These are phyloP conservation scores for Lagopus leucura DNA, from an alignment of 2,113 vertebrate species.

Conservation along the genomic window DNA sequence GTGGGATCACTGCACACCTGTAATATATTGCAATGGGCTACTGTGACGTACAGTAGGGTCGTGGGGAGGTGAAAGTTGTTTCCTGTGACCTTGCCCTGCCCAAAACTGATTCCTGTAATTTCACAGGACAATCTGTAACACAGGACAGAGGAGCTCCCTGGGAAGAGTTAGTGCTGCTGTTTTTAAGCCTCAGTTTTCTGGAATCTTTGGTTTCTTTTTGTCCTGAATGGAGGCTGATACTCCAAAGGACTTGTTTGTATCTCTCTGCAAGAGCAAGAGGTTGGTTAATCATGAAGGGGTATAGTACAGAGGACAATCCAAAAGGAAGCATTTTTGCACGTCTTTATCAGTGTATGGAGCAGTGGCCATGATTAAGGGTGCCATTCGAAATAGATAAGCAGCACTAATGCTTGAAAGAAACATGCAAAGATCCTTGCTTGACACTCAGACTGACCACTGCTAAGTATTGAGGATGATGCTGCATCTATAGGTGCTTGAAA, in stretches of 20 bases:
- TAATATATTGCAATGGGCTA: constrained; percentile 33
- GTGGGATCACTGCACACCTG: background rate
- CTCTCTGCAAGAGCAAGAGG: background rate
- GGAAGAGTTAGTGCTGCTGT: background rate
- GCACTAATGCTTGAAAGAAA: background rate
- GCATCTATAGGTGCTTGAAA: background rate
- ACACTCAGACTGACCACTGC: background rate
- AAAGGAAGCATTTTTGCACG: background rate
- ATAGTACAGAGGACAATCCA: background rate
- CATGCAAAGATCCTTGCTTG: background rate
- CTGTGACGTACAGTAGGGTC: constrained; percentile 13
- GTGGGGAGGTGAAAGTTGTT: constrained; percentile 52
- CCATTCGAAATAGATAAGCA: background rate
- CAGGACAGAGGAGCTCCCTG: background rate
- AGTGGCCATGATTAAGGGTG: background rate
- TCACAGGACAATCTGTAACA: background rate
- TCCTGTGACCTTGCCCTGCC: background rate
- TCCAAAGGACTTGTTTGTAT: background rate
- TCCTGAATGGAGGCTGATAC: background rate
- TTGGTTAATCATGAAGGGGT: background rate
- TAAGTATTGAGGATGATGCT: background rate
- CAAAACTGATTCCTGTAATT: constrained; percentile 34
- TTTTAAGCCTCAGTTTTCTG: background rate
- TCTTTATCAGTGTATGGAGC: background rate
- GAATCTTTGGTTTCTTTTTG: background rate